Percentiles rank a stretch among this genome's conserved stretches.
phyloP scores from a whole-genome alignment of 2,797 vertebrate species.

The Trichosurus vulpecula region DNA sequence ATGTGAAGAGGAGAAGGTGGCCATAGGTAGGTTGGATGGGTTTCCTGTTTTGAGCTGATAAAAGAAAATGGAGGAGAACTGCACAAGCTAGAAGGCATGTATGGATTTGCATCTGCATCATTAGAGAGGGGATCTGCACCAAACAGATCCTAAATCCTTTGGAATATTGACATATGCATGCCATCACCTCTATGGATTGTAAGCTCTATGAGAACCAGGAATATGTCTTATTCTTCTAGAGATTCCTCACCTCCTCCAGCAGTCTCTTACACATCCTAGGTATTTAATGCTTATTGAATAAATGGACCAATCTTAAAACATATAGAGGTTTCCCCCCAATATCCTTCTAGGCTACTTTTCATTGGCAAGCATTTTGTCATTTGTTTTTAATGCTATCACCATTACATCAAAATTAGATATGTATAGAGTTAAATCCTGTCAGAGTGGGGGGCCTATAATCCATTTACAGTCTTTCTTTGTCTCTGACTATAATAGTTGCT shows the following conservation, averaged over 20 bases:
- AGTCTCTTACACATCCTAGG: neutral
- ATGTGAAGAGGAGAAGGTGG: neutral
- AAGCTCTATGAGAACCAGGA: neutral
- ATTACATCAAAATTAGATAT: conserved; percentile 63
- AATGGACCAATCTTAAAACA: neutral
- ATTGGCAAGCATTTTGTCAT: conserved; percentile 58
- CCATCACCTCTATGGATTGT: neutral
- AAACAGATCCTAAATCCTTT: neutral
- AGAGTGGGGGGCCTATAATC: conserved; percentile 56
- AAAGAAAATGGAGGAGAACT: neutral
- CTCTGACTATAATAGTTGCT: conserved; percentile 66
- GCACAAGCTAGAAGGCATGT: neutral
- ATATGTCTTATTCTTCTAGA: neutral
- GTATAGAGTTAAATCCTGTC: conserved; percentile 46
- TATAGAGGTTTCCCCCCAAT: conserved; percentile 25
- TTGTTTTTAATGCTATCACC: conserved; percentile 64
- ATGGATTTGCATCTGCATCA: neutral
- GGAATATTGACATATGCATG: neutral
- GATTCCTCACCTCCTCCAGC: neutral
- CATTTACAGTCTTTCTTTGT: conserved; percentile 58
- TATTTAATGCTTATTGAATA: neutral
- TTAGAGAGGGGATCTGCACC: neutral
- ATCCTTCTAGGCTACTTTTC: conserved; percentile 49
- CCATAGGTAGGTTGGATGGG: neutral
- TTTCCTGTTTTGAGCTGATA: neutral